Percentiles rank a stretch among this genome's conserved stretches.
phyloP scores from a whole-genome alignment of 2,113 vertebrate genomes.

The Bubo scandiacus region DNA sequence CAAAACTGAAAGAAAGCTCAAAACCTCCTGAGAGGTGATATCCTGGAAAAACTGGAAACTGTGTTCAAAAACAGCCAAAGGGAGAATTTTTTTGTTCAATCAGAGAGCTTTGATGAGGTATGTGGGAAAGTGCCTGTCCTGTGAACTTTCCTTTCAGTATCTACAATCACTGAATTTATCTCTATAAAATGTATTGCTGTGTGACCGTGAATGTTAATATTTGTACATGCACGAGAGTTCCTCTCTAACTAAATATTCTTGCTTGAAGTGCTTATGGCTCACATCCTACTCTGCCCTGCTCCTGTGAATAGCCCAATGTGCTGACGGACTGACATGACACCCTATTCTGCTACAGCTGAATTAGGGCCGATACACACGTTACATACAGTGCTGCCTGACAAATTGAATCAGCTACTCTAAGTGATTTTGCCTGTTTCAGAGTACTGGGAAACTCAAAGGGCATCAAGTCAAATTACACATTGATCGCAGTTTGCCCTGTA shows the following conservation, averaged over 20 bases:
- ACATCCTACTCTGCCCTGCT: background rate
- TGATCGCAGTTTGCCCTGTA: conserved; percentile 64
- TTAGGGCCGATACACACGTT: conserved; percentile 41
- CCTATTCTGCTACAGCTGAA: conserved; percentile 35
- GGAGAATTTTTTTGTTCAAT: background rate
- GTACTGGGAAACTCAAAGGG: conserved; percentile 66
- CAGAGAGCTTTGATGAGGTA: background rate
- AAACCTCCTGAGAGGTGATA: background rate
- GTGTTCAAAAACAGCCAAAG: background rate
- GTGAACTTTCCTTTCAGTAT: background rate
- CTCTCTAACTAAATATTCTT: background rate
- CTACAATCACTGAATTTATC: background rate
- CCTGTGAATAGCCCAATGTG: background rate
- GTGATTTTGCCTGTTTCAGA: conserved; percentile 67
- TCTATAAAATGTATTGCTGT: background rate
- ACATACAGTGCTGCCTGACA: conserved; percentile 54
- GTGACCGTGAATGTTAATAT: background rate
- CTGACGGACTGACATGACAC: conserved; percentile 10
- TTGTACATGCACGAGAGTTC: background rate
- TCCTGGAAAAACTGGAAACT: background rate
- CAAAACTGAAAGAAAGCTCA: background rate
- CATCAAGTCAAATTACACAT: conserved; percentile 71
- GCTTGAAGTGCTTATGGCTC: background rate
- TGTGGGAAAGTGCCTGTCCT: background rate
- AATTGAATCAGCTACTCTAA: conserved; percentile 67